A percentile compares a stretch with the other conserved stretches of the same genome.
Conservation (phyloP, 2,888 invertebrate species). For the Diarsia brunnea region DNA sequence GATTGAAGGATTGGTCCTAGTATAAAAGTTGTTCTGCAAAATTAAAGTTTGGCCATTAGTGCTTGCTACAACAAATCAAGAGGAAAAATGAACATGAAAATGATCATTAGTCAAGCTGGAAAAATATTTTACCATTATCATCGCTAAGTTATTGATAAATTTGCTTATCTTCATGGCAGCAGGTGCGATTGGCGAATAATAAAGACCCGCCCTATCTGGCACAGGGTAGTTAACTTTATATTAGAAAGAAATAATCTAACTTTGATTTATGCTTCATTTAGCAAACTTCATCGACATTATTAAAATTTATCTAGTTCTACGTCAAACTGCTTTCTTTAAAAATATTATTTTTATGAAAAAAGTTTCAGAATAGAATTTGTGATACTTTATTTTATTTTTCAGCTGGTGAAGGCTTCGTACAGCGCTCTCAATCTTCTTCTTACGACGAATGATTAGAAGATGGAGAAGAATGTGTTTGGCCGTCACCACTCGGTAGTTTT, state of each 20-base stretch:
- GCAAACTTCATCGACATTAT: slow-evolving; percentile 39
- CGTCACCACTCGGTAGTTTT: not conserved
- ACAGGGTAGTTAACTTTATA: slow-evolving; percentile 11
- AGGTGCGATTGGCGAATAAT: slow-evolving; percentile 6
- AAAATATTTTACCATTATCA: not conserved
- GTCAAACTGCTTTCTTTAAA: slow-evolving; percentile 23
- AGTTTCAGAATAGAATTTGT: slow-evolving; percentile 15
- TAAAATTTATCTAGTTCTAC: slow-evolving; percentile 27
- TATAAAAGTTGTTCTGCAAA: not conserved
- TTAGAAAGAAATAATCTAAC: slow-evolving; percentile 16
- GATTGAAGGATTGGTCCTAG: not conserved
- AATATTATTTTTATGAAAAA: slow-evolving; percentile 46
- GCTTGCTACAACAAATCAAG: not conserved
- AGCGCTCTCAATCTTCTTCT: slow-evolving; percentile 84
- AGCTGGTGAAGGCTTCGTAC: slow-evolving; percentile 87
- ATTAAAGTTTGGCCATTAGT: not conserved
- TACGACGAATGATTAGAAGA: slow-evolving; percentile 52
- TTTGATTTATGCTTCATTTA: slow-evolving; percentile 37
- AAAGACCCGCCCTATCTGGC: not conserved
- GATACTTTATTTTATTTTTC: slow-evolving; percentile 74
- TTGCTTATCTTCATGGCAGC: not conserved
- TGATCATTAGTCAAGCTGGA: not conserved
- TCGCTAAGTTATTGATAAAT: not conserved
- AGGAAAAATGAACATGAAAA: too few species aligned
- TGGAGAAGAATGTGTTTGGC: not conserved